phyloP scores from a whole-genome alignment of 1,140 invertebrate species.

The Epicauta chinensis region DNA sequence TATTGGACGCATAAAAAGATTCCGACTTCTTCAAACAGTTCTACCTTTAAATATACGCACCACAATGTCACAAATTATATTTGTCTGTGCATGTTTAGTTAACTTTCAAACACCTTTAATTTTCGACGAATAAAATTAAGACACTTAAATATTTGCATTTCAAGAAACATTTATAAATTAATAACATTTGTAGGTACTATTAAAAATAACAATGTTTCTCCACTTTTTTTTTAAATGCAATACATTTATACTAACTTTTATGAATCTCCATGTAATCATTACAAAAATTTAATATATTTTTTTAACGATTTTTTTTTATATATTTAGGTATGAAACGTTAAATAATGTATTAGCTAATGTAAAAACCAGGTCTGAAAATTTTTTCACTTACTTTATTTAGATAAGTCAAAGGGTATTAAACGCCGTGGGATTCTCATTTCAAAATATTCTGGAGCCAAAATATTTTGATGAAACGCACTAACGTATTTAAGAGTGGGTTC shows the following conservation, averaged over 20 bases:
- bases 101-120: no score
- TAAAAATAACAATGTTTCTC: no score
- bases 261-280: conserved; percentile 13
- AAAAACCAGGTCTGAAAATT: conserved; percentile 2
- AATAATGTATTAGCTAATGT: conserved; percentile 1
- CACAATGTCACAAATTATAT: conserved; percentile 21
- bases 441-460: conserved; percentile 25
- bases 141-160: no score
- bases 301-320: no score
- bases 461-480: conserved; percentile 18
- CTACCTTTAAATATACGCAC: conserved; percentile 18
- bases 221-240: no score
- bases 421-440: conserved; percentile 24
- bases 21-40: conserved; percentile 21
- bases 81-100: conserved; percentile 27
- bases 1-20: conserved; percentile 26
- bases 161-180: no score
- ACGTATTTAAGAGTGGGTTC: conserved; percentile 3
- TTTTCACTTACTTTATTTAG: conserved; percentile 3
- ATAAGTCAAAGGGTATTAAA: conserved; percentile 15
- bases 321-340: no score
- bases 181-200: no score
- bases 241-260: conserved; percentile 25
- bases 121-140: no score
- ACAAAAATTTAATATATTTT: no score